A percentile compares a stretch with the other conserved stretches of the same genome.
These are phyloP conservation scores for Bathynomus jamesi DNA, from an alignment of 1,140 invertebrate species.

Conservation along the genomic window DNA sequence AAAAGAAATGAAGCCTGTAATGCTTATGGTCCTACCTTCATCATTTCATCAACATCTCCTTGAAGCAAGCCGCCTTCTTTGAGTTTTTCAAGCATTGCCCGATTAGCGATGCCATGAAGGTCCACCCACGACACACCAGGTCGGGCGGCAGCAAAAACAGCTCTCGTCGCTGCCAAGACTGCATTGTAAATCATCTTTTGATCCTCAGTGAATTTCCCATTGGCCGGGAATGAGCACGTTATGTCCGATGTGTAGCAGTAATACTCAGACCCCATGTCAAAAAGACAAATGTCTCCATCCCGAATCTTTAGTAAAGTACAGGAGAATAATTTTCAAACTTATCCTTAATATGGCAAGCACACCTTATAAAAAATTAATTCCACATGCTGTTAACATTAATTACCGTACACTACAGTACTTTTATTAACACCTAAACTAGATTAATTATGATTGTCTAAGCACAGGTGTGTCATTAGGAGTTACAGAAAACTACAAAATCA, in stretches of 20 bases:
- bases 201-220: conserved; percentile 87
- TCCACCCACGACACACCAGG: conserved; percentile 86
- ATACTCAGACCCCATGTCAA: conserved; percentile 98
- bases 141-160: conserved; percentile 71
- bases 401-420: background rate
- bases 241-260: conserved; percentile 95
- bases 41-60: conserved; percentile 82
- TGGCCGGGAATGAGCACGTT: conserved; percentile 90
- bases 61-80: conserved; percentile 65
- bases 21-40: conserved; percentile 55
- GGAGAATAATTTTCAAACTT: background rate
- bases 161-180: conserved; percentile 72
- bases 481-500: too few relatives aligned
- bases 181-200: conserved; percentile 89
- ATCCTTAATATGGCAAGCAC: background rate
- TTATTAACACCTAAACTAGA: background rate
- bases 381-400: background rate
- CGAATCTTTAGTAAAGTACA: conserved; percentile 20
- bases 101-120: conserved; percentile 61
- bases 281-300: conserved; percentile 53
- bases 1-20: too few relatives aligned
- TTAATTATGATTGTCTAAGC: background rate
- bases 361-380: conserved; percentile 1
- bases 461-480: too few relatives aligned
- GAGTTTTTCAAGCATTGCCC: conserved; percentile 64